Percentiles rank a stretch among this genome's conserved stretches.
Conservation (phyloP, 2,888 invertebrate species). For the Gryllus longicercus region DNA sequence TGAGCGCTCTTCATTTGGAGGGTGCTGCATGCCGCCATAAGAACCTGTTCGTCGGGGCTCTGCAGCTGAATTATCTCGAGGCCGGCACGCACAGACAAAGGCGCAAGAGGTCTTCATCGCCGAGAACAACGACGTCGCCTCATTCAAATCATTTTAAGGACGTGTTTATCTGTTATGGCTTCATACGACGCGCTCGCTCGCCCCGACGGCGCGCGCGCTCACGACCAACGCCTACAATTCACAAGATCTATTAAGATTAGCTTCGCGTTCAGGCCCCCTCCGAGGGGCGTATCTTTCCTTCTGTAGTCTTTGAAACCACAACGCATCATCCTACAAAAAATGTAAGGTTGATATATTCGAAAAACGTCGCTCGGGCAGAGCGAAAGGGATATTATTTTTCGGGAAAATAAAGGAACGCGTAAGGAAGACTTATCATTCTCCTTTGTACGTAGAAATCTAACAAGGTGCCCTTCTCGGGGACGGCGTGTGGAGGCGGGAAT, state of each 20-base stretch:
- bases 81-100: background rate
- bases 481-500: background rate
- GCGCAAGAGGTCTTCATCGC: background rate
- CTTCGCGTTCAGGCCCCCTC: background rate
- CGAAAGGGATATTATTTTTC: background rate
- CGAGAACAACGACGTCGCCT: background rate
- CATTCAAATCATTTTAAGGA: slow-evolving; percentile 17
- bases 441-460: slow-evolving; percentile 17
- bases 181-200: background rate
- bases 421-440: background rate
- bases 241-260: slow-evolving; percentile 1
- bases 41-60: background rate
- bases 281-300: background rate
- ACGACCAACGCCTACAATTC: background rate
- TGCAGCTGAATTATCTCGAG: too few species aligned
- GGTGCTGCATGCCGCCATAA: background rate
- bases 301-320: background rate
- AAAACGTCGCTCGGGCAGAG: background rate
- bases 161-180: slow-evolving; percentile 2
- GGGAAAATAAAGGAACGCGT: background rate
- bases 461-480: background rate
- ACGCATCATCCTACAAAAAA: background rate
- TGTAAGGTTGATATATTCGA: background rate
- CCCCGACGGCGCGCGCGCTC: background rate
- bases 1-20: background rate